Evolutionary conservation across 2,797 vertebrate genomes (phyloP), one percentile per base, ranked within the genome.

Genomic region (Alectoris magna): DNA sequence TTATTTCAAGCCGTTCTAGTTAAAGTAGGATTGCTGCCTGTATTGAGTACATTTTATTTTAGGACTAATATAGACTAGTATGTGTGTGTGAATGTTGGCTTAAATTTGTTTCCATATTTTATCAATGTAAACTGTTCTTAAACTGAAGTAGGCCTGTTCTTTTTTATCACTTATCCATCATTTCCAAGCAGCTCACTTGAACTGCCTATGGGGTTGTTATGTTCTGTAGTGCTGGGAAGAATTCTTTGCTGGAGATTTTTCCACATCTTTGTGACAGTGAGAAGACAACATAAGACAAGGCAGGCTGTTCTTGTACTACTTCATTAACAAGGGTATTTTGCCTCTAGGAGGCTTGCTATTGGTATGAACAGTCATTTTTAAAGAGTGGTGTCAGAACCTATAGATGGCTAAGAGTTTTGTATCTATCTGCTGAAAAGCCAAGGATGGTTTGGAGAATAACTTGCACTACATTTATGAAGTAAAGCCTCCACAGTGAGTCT

Each of bases 291-390:
- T 70, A 81, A 88, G 77, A 81, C n/a, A 53, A 87, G 66, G 36
- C 75, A 82, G 75, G 46, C 69, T 93, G 66, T 94, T 94, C 68
- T 72, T 10, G 3, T 91, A 72, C 72, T 72, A 56, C 73, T 93
- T 95, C 60, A 84, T 70, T 91, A 88, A 78, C 76, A 78, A 73
- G 70, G 70, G 67, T 92, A 84, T 90, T 96, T 91, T 94, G 79
- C 64, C 83, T 82, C 71, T 36, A 82, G 83, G 77, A 94, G 74
- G 48, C 48, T 90, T 90, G 59, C 56, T 78, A 27, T 84, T 91
- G 1, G 4, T 73, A 56, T 84, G 81, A 75, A 14, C 55, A 59
- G 67, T 73, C 7, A 8, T 43, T 29, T 78, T 78, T 72, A 73
- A 48, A 78, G 76, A 91, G 86, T 73, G 70, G 82, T 73, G 76